phyloP scores from a whole-genome alignment of 2,113 vertebrate species.

The Melanerpes aurifrons region DNA sequence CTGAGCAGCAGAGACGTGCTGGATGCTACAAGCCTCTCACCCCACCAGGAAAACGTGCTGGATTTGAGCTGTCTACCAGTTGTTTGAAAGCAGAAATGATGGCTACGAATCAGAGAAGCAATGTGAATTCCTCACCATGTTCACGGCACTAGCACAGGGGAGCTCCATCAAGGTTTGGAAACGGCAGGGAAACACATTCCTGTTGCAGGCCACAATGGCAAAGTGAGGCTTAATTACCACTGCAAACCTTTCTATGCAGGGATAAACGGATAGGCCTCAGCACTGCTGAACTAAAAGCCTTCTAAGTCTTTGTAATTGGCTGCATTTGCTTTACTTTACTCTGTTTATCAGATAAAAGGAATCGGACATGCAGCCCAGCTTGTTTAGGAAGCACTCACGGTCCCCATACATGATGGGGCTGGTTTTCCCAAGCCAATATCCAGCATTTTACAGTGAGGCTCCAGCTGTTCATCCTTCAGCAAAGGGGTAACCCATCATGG shows the following conservation, averaged over 20 bases:
- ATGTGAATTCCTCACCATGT: not conserved
- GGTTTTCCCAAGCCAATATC: not conserved
- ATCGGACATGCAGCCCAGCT: not conserved
- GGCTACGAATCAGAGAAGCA: not conserved
- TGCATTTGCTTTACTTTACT: not conserved
- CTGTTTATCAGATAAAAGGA: not conserved
- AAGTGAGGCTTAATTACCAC: not conserved
- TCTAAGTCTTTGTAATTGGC: not conserved
- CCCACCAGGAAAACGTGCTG: not conserved
- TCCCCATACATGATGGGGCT: not conserved
- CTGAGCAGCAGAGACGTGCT: not conserved
- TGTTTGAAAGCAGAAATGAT: not conserved
- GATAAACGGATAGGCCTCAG: not conserved
- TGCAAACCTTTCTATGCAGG: not conserved
- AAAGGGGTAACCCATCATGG: not conserved
- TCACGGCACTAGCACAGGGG: not conserved
- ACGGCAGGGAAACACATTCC: not conserved
- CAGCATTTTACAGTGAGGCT: not conserved
- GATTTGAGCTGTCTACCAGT: not conserved
- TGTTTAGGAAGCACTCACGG: rapidly evolving
- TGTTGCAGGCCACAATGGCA: not conserved
- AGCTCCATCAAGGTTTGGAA: not conserved
- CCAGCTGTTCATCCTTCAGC: not conserved
- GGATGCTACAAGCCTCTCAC: not conserved
- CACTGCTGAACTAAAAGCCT: not conserved